Percentiles rank a stretch among this genome's conserved stretches.
Evolutionary conservation across 2,797 vertebrate species (phyloP).

Genomic region (Vireo griseus): DNA sequence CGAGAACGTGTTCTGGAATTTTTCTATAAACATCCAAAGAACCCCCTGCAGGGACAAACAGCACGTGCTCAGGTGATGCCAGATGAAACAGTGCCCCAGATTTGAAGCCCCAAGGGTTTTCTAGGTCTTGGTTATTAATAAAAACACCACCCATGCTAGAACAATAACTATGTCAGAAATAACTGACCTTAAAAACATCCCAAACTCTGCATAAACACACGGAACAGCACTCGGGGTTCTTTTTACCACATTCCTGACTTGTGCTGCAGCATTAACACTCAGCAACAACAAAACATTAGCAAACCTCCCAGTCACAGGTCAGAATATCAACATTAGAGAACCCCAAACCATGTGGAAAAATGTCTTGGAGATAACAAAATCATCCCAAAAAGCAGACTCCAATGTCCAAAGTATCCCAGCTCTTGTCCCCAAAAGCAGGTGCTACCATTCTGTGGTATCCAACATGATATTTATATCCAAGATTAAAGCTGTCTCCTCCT

Average conservation of each 20-base stretch:
- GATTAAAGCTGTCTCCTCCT: not conserved
- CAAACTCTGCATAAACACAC: not conserved
- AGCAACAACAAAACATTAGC: not conserved
- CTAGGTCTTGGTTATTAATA: conserved; percentile 29
- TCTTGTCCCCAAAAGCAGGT: not conserved
- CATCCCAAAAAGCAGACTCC: not conserved
- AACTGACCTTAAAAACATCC: conserved; percentile 9
- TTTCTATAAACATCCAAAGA: conserved; percentile 95
- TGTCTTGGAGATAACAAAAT: not conserved
- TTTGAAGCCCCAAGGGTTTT: not conserved
- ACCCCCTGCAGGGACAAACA: conserved; percentile 81
- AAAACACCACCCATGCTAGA: not conserved
- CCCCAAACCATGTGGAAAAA: not conserved
- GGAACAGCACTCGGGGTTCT: not conserved
- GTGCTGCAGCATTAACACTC: not conserved
- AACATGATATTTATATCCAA: rapidly evolving
- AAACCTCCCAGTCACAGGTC: not conserved
- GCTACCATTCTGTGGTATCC: not conserved
- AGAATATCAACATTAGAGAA: not conserved
- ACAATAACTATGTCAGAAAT: not conserved
- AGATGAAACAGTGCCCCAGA: conserved; percentile 31
- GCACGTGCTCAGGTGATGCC: not conserved
- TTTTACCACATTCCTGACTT: not conserved
- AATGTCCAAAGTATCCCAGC: not conserved
- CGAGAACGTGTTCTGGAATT: conserved; percentile 93